Evolutionary conservation across 23 tunicate species (phyloP).

Genomic region (Clavelina lepadiformis): DNA sequence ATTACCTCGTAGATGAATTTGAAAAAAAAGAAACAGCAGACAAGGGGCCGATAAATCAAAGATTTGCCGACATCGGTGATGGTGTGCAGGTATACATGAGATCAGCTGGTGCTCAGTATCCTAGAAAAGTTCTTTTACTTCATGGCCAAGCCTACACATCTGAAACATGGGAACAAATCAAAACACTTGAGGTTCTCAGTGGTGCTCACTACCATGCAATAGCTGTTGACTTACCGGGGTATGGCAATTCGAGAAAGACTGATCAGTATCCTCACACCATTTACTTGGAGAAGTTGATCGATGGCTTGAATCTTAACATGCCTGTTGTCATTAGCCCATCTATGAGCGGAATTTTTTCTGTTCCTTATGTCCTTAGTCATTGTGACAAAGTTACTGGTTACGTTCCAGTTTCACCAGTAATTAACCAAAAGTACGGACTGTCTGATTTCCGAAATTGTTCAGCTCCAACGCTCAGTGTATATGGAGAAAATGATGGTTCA

Average conservation of each 20-base stretch:
- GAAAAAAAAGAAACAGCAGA: too few species aligned
- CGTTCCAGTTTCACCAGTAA: constrained; percentile 58
- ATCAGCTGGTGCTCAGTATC: too few species aligned
- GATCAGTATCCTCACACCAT: not conserved
- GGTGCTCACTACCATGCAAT: constrained; percentile 35
- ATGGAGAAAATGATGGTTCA: constrained; percentile 46
- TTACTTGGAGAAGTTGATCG: constrained; percentile 24
- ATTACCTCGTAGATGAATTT: too few species aligned
- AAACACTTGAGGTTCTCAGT: constrained; percentile 28
- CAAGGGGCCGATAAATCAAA: too few species aligned
- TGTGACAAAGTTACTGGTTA: constrained; percentile 16
- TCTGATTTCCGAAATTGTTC: constrained; percentile 9
- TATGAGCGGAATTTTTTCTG: constrained; percentile 56
- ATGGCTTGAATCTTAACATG: constrained; percentile 1
- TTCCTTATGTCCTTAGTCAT: constrained; percentile 41
- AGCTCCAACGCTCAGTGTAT: constrained; percentile 49
- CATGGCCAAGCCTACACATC: constrained; percentile 80
- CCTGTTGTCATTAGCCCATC: constrained; percentile 69
- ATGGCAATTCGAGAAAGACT: constrained; percentile 39
- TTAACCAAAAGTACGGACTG: not conserved
- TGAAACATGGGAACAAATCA: constrained; percentile 46
- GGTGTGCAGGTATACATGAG: too few species aligned
- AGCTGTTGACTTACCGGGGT: constrained; percentile 87
- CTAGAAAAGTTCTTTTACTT: constrained; percentile 56
- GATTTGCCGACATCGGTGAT: too few species aligned